Conservation (phyloP, 2,797 vertebrate species). For the Acropternis orthonyx region DNA sequence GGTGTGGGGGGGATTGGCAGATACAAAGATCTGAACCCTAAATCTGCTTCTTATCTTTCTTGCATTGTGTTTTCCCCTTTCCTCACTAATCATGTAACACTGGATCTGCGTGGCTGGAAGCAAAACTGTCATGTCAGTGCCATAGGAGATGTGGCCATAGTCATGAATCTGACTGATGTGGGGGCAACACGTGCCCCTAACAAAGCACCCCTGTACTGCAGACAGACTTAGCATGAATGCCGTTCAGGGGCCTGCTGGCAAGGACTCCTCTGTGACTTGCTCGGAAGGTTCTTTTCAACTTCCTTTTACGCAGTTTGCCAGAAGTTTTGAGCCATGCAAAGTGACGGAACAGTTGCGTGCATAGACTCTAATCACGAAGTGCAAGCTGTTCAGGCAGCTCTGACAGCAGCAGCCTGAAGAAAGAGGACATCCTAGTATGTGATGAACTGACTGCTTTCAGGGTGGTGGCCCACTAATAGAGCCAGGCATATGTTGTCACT, state of each 20-base stretch:
- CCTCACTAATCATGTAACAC: not conserved
- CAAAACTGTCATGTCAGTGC: not conserved
- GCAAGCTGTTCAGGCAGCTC: not conserved
- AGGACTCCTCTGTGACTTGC: not conserved
- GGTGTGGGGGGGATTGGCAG: not conserved
- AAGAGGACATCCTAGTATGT: not conserved
- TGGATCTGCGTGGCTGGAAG: not conserved
- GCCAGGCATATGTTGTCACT: not conserved
- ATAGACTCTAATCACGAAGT: not conserved
- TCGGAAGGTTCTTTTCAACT: not conserved
- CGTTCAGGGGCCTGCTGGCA: not conserved
- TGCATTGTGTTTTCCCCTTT: not conserved
- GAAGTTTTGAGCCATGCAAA: not conserved
- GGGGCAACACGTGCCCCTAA: not conserved
- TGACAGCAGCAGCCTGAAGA: conserved; percentile 2
- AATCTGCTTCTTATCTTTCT: not conserved
- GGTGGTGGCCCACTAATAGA: not conserved
- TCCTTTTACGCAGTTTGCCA: not conserved
- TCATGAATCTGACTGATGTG: not conserved
- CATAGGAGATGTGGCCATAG: not conserved
- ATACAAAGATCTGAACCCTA: not conserved
- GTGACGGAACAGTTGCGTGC: not conserved
- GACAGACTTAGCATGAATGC: not conserved
- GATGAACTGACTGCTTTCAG: not conserved
- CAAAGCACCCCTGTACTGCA: not conserved